Evolutionary conservation across 2,113 vertebrate species (phyloP).

Genomic region (Microcebus lehilahytsara): DNA sequence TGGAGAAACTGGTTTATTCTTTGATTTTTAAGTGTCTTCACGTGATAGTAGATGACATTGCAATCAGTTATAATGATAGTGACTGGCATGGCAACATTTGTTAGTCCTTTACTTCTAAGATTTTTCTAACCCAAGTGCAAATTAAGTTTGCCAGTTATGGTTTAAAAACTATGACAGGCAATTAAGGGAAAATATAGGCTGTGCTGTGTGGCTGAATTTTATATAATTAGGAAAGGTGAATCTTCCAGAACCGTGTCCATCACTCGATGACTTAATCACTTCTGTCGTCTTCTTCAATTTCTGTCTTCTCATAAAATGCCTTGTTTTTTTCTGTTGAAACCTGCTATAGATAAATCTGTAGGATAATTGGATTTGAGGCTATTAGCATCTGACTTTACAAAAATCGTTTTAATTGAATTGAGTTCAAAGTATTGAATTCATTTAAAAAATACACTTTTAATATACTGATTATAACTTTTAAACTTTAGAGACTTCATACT

Average conservation of each 20-base stretch:
- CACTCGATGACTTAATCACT: neutral
- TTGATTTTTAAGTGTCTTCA: neutral
- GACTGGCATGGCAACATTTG: neutral
- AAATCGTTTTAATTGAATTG: constrained; percentile 34
- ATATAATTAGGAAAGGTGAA: constrained; percentile 24
- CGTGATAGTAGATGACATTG: neutral
- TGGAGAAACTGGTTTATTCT: neutral
- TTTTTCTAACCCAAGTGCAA: constrained; percentile 40
- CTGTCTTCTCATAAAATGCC: neutral
- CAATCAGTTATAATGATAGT: neutral
- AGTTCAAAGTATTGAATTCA: neutral
- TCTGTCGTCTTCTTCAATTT: neutral
- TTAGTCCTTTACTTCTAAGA: constrained; percentile 14
- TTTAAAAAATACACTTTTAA: neutral
- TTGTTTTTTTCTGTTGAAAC: neutral
- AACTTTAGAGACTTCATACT: neutral
- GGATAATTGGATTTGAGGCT: neutral
- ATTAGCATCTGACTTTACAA: constrained; percentile 41
- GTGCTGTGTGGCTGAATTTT: constrained; percentile 21
- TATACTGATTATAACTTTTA: neutral
- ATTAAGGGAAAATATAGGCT: constrained; percentile 42
- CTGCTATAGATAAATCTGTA: neutral
- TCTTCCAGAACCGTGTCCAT: neutral
- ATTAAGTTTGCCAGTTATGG: constrained; percentile 39
- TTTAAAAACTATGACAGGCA: constrained; percentile 45